Conservation (phyloP, 2,888 invertebrate genomes). For the Odontomyia ornata region DNA sequence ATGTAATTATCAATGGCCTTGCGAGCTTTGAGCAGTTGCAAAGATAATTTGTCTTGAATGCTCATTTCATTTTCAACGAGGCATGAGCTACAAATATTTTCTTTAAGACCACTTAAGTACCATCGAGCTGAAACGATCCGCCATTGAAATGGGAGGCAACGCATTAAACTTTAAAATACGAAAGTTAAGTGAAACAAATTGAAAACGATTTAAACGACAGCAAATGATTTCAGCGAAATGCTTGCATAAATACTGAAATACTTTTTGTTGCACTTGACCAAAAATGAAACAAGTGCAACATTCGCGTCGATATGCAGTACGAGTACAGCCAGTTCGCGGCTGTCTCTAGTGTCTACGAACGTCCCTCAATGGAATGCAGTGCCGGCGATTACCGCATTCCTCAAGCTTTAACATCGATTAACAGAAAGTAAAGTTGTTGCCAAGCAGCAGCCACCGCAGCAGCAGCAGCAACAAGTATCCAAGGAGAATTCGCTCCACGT, state of each 20-base stretch:
- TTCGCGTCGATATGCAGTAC: not conserved
- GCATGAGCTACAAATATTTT: too few relatives aligned
- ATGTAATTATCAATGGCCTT: too few relatives aligned
- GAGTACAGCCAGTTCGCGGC: not conserved
- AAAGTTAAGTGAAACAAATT: not conserved
- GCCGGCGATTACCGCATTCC: slow-evolving; percentile 33
- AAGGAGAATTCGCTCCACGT: not conserved
- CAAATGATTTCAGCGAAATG: not conserved
- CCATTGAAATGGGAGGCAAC: too few relatives aligned
- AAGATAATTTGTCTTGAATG: too few relatives aligned
- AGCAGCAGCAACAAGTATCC: not conserved
- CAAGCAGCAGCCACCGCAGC: not conserved
- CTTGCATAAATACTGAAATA: too few relatives aligned
- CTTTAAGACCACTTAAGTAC: too few relatives aligned
- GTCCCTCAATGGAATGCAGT: slow-evolving; percentile 32
- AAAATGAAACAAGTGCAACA: too few relatives aligned
- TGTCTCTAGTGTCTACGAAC: not conserved
- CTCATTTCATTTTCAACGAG: too few relatives aligned
- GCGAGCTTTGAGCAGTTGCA: too few relatives aligned
- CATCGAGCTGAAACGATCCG: too few relatives aligned
- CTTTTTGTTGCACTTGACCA: too few relatives aligned
- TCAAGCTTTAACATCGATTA: not conserved
- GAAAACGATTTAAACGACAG: not conserved
- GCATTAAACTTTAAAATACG: too few relatives aligned
- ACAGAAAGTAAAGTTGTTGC: slow-evolving; percentile 3